Base-by-base conservation (phyloP, 1,140 invertebrate genomes). In the Procambarus virginalis region DNA sequence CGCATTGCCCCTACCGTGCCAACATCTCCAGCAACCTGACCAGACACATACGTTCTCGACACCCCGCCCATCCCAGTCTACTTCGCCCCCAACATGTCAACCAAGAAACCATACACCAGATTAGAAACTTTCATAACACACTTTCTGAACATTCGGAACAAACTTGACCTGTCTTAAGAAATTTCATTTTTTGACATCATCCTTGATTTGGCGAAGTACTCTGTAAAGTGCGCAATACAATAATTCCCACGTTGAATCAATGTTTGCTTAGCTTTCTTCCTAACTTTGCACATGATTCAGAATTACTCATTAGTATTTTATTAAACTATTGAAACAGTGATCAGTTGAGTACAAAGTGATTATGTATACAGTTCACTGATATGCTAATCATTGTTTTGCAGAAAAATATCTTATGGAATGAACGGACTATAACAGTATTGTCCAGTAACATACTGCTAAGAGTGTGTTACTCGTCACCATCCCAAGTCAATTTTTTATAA, bases 11-110 rank as follows among this genome's bases (percentile, higher is more conserved):
- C 55, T 92, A 92, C 76, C 89, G 90, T 51, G 91, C 91, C 46
- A 91, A 91, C 77, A 91, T 91, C 84, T 88, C 80, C 80, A 91
- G 90, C 84, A 92, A 92, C 73, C 85, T 92, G 14, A 83, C 91
- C 17, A 68, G 91, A 46, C 91, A 92, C 81, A 89, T 92, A 22
- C 89, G 89, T 77, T 78, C 86, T 51, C 87, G 88, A 55, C 91
- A 92, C 78, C 76, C 85, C 10, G 68, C 85, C 22, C 76, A 78
- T 8, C 55, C 83, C 34, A 20, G 22, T 14, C 80, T 77, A 10
- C 73, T 89, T 46, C 68, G 78, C 14, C 70, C 84, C n/a, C 73
- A 89, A 20, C 81, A 78, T 70, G 20, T 80, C n/a, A 55, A 51
- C 49, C 64, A 81, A 45, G 78, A 80, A 48, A 78, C 64, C 45